A percentile compares a stretch with the other conserved stretches of the same genome.
These are phyloP conservation scores for Morphnarchus princeps DNA, from an alignment of 2,113 vertebrate genomes.

Conservation along the genomic window DNA sequence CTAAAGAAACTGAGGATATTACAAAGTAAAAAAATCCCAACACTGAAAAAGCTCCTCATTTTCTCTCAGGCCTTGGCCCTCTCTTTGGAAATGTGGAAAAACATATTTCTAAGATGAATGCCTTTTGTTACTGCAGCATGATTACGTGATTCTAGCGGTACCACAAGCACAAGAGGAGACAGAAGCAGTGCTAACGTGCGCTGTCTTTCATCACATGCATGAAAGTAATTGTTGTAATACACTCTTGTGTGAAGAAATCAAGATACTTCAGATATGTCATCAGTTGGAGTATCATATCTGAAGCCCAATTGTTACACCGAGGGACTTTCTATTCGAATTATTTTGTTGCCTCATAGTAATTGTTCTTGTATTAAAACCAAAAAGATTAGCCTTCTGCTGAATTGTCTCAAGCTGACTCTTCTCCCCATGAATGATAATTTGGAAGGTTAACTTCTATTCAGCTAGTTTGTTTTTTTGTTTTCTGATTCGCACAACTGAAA, in stretches of 20 bases:
- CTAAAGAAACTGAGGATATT: not conserved
- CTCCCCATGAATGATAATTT: not conserved
- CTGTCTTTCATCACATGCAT: not conserved
- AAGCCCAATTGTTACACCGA: not conserved
- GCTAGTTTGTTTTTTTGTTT: not conserved
- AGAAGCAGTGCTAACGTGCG: not conserved
- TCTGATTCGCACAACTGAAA: constrained; percentile 42
- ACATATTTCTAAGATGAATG: not conserved
- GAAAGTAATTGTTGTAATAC: not conserved
- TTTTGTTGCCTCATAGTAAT: not conserved
- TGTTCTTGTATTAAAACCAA: not conserved
- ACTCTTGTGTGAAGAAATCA: not conserved
- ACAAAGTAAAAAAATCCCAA: not conserved
- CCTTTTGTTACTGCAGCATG: not conserved
- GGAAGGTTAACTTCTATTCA: not conserved
- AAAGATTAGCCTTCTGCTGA: not conserved
- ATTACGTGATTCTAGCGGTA: not conserved
- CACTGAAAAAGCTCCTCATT: not conserved
- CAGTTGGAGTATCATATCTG: not conserved
- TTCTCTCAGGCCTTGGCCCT: not conserved
- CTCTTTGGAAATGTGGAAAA: not conserved
- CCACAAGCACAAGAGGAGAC: not conserved
- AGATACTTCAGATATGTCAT: not conserved
- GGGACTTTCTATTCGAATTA: not conserved
- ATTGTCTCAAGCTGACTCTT: not conserved